Conservation (phyloP, 2,888 invertebrate species). For the Agrochola lychnidis region DNA sequence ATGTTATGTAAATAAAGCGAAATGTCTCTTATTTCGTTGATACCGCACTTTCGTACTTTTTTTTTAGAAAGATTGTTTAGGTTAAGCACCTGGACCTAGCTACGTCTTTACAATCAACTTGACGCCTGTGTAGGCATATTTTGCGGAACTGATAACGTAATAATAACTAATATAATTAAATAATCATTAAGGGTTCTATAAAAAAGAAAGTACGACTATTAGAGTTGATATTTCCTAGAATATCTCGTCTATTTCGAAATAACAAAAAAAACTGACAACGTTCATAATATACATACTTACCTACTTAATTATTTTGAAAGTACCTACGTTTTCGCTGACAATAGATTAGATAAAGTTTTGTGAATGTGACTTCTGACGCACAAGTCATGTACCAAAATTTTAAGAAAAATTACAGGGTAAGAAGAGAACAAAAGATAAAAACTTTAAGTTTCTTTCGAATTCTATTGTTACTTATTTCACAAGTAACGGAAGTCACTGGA, state of each 20-base stretch:
- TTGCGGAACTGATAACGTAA: too few relatives aligned
- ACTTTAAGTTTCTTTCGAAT: background rate
- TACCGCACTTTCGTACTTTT: background rate
- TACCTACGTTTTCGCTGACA: background rate
- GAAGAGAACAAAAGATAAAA: background rate
- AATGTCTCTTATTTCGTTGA: background rate
- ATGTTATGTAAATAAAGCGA: background rate
- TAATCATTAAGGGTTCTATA: conserved; percentile 32
- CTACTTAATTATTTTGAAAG: background rate
- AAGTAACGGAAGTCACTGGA: too few relatives aligned
- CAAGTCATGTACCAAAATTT: background rate
- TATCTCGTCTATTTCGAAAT: background rate
- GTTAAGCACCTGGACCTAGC: too few relatives aligned
- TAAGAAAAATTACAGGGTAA: background rate
- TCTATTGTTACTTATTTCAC: background rate
- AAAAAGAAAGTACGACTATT: conserved; percentile 8
- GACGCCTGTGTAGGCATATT: too few relatives aligned
- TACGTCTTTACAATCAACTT: too few relatives aligned
- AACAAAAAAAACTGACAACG: background rate
- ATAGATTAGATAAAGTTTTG: background rate
- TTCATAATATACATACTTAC: too few relatives aligned
- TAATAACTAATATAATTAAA: conserved; percentile 25
- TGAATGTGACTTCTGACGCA: background rate
- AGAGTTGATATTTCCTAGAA: background rate
- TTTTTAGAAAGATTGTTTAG: too few relatives aligned